Base-by-base conservation (phyloP, 2,797 vertebrate species). In the Danio kyathit region DNA sequence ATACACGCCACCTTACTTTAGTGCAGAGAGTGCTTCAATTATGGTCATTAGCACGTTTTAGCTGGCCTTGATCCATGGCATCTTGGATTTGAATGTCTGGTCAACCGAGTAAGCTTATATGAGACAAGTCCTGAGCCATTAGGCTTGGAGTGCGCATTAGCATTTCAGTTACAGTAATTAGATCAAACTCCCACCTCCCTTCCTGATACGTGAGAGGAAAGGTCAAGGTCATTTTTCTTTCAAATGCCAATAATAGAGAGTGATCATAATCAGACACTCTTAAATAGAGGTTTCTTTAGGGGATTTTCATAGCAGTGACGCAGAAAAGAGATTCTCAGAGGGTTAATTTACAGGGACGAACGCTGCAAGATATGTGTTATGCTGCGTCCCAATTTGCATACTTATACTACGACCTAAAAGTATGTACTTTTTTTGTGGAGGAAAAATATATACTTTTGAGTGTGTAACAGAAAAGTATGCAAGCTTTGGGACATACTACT, bases 11-110 rank as follows among this genome's bases (percentile, higher is more conserved):
- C 40, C 75, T 49, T 76, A 61, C 80, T 81, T 48, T 21, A 57
- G 81, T 64, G 41, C 13, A 57, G 73, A 56, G 57, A 74, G 19
- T 17, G 17, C 51, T 66, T 61, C 65, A 83, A 63, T 74, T 74
- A 75, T 44, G 67, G 49, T 74, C 65, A 81, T 16, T 70, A 78
- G 46, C 76, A 61, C 29, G 16, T 80, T 77, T 81, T 46, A 78
- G 60, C 57, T 69, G 12, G 54, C 44, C 69, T 61, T 66, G 43
- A 64, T 74, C 60, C 66, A 21, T 54, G 70, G 64, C 59, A 71
- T 52, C 64, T 40, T 60, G 49, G 57, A 64, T 60, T n/a, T 77
- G 7, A 74, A 61, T 64, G 72, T 43, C 71, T 78, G 21, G 72
- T 71, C 72, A 80, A 56, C 64, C 51, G 11, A 43, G 10, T 54